Evolutionary conservation across 2,888 invertebrate species (phyloP).

Genomic region (Lycia hirtaria): DNA sequence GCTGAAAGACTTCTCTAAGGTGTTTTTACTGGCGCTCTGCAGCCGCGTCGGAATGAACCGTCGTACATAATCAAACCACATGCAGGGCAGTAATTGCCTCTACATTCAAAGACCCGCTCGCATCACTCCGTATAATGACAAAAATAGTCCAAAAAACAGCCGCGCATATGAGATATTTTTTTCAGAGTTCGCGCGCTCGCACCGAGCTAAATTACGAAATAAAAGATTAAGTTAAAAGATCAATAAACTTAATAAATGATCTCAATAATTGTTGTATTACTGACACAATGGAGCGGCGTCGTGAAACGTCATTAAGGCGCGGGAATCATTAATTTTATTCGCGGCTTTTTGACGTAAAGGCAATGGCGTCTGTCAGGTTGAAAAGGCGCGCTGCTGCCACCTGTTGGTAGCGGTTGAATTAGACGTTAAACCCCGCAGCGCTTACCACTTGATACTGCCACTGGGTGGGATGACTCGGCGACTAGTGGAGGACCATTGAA

Average conservation of each 20-base stretch:
- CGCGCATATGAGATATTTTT: slow-evolving; percentile 84
- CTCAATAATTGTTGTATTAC: slow-evolving; percentile 86
- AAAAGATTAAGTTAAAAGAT: slow-evolving; percentile 86
- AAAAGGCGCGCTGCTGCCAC: slow-evolving; percentile 81
- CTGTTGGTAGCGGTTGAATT: slow-evolving; percentile 85
- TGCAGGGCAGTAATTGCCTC: slow-evolving; percentile 85
- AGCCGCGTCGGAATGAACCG: slow-evolving; percentile 76
- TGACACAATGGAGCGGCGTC: slow-evolving; percentile 85
- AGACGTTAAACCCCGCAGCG: slow-evolving; percentile 78
- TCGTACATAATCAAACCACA: slow-evolving; percentile 84
- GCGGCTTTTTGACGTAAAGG: slow-evolving; percentile 83
- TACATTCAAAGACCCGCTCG: slow-evolving; percentile 83
- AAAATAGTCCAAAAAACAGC: slow-evolving; percentile 84
- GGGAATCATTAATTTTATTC: slow-evolving; percentile 86
- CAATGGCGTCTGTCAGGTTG: slow-evolving; percentile 85
- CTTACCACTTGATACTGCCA: slow-evolving; percentile 80
- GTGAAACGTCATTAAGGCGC: slow-evolving; percentile 84
- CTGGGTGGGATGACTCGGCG: slow-evolving; percentile 77
- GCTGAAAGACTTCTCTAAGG: slow-evolving; percentile 76
- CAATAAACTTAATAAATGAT: slow-evolving; percentile 86
- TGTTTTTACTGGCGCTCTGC: slow-evolving; percentile 72
- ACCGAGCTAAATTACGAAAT: slow-evolving; percentile 84
- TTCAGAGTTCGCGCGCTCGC: slow-evolving; percentile 81
- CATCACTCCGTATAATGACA: slow-evolving; percentile 85
- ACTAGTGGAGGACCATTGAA: slow-evolving; percentile 58